phyloP scores from a whole-genome alignment of 2,113 vertebrate species.

The Lophochroa leadbeateri region DNA sequence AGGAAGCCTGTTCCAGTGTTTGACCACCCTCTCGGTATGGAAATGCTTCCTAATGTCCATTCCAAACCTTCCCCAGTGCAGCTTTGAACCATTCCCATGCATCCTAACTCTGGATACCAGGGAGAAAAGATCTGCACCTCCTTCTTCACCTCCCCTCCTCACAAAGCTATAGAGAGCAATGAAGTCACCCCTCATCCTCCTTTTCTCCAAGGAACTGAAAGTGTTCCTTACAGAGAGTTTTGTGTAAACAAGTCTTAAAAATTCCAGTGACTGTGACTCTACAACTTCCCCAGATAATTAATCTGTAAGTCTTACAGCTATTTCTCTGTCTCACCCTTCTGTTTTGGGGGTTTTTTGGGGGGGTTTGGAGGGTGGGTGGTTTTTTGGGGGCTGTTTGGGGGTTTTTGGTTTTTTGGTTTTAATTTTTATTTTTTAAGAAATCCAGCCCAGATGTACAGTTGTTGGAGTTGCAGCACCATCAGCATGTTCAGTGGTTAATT shows the following conservation, averaged over 20 bases:
- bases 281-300: neutral
- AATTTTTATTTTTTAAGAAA: neutral
- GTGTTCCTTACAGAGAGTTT: neutral
- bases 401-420: neutral
- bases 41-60: neutral
- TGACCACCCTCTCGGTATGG: neutral
- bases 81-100: neutral
- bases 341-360: too few species aligned
- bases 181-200: neutral
- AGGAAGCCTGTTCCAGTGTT: neutral
- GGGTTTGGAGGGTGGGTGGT: too few species aligned
- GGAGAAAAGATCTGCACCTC: neutral
- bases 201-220: neutral
- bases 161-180: neutral
- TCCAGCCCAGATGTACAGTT: neutral
- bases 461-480: neutral
- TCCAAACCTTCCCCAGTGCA: neutral
- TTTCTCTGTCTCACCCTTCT: neutral
- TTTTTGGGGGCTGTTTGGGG: accelerated
- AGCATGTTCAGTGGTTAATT: neutral
- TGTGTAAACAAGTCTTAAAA: neutral
- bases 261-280: neutral
- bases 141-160: neutral
- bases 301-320: neutral
- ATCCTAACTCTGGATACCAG: neutral